These are phyloP conservation scores for Habropoda laboriosa DNA, from an alignment of 1,140 invertebrate genomes.

Conservation along the genomic window DNA sequence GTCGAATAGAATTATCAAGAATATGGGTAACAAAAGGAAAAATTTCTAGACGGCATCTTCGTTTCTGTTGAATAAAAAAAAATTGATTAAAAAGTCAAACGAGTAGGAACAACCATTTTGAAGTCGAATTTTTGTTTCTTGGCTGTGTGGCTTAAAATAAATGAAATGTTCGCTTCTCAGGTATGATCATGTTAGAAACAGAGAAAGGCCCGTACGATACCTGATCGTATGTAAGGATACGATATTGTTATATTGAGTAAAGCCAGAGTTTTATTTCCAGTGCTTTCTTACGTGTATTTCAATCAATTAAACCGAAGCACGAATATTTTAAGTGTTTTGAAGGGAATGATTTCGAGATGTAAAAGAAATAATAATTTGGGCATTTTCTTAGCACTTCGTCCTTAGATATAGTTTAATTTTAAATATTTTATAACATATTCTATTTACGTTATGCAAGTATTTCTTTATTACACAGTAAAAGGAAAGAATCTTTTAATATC, in stretches of 20 bases:
- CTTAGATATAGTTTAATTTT: constrained; percentile 40
- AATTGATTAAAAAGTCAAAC: constrained; percentile 9
- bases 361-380: constrained; percentile 27
- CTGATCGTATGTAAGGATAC: constrained; percentile 37
- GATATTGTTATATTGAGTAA: constrained; percentile 40
- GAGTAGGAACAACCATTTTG: constrained; percentile 9
- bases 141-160: constrained; percentile 48
- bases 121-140: constrained; percentile 35
- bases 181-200: constrained; percentile 52
- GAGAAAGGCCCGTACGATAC: constrained; percentile 5
- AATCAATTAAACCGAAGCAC: not conserved
- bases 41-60: constrained; percentile 1
- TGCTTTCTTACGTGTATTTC: constrained; percentile 16
- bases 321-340: not conserved
- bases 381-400: constrained; percentile 13
- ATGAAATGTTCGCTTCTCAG: constrained; percentile 52
- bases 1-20: not conserved
- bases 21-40: not conserved
- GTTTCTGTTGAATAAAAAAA: constrained; percentile 33
- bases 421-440: not conserved
- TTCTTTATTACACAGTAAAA: constrained; percentile 30
- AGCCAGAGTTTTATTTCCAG: constrained; percentile 62
- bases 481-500: not conserved
- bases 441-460: constrained; percentile 21
- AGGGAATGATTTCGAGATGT: not conserved